phyloP scores from a whole-genome alignment of 2,888 invertebrate species.

The Dusona sp. region DNA sequence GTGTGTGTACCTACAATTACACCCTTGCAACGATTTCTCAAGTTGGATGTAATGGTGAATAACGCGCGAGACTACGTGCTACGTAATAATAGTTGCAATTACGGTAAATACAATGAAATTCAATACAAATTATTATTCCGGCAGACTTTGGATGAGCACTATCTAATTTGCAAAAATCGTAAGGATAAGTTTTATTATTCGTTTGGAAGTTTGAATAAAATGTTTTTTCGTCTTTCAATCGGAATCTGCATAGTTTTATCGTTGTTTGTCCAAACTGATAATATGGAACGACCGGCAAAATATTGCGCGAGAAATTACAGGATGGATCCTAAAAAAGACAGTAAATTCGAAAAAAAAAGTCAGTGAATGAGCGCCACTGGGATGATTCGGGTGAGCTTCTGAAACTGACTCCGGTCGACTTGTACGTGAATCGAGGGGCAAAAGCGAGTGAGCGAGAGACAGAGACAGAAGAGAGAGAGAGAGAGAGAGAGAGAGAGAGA shows the following conservation, averaged over 20 bases:
- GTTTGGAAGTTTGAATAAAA: not conserved
- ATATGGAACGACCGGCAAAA: not conserved
- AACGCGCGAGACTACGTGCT: not conserved
- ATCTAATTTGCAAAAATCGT: not conserved
- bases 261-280: not conserved
- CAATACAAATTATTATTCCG: not conserved
- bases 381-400: constrained; percentile 59
- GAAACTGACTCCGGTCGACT: constrained; percentile 60
- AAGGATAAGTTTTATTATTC: not conserved
- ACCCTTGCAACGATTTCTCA: constrained; percentile 12
- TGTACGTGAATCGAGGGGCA: constrained; percentile 36
- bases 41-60: not conserved
- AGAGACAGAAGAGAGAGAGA: constrained; percentile 50
- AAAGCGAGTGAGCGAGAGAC: constrained; percentile 9
- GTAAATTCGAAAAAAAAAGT: not conserved
- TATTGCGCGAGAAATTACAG: not conserved
- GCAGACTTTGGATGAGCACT: not conserved
- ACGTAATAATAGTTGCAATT: not conserved
- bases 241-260: not conserved
- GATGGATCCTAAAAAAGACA: not conserved
- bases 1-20: not conserved
- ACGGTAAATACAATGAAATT: not conserved
- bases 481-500: constrained; percentile 46
- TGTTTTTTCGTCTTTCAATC: not conserved
- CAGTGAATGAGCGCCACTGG: constrained; percentile 57